These are phyloP conservation scores for Agrypnus murinus DNA, from an alignment of 2,888 invertebrate genomes.

Conservation along the genomic window DNA sequence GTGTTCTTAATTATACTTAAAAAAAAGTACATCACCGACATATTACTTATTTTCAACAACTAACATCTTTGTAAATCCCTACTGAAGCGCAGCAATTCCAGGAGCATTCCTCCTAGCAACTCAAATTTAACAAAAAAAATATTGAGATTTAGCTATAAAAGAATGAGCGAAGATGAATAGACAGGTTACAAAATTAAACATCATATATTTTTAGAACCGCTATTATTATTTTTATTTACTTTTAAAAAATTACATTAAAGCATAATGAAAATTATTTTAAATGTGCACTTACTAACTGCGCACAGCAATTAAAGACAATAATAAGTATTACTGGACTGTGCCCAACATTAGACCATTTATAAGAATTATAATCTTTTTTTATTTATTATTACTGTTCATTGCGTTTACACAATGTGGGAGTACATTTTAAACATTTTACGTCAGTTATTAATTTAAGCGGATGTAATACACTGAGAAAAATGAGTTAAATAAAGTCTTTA, in stretches of 20 bases:
- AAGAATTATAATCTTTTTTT: conserved; percentile 46
- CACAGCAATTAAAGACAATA: conserved; percentile 54
- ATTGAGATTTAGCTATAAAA: no score
- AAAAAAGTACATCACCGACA: no score
- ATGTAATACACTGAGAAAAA: no score
- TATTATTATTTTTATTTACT: conserved; percentile 61
- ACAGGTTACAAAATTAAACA: not conserved
- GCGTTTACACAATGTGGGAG: conserved; percentile 43
- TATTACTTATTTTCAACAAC: no score
- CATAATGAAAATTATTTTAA: conserved; percentile 61
- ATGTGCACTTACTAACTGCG: conserved; percentile 52
- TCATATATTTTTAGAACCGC: conserved; percentile 51
- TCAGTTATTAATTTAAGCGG: conserved; percentile 36
- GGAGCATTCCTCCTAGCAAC: no score
- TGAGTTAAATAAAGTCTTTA: no score
- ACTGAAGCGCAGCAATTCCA: no score
- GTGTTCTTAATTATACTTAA: no score
- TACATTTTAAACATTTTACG: conserved; percentile 41
- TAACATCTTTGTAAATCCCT: no score
- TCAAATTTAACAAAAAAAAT: no score
- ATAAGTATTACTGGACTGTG: conserved; percentile 54
- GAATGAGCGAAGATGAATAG: no score
- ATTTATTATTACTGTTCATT: conserved; percentile 49
- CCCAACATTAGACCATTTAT: conserved; percentile 56
- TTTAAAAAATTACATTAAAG: conserved; percentile 67